Conservation (phyloP, 2,797 vertebrate genomes). For the Danio kyathit region DNA sequence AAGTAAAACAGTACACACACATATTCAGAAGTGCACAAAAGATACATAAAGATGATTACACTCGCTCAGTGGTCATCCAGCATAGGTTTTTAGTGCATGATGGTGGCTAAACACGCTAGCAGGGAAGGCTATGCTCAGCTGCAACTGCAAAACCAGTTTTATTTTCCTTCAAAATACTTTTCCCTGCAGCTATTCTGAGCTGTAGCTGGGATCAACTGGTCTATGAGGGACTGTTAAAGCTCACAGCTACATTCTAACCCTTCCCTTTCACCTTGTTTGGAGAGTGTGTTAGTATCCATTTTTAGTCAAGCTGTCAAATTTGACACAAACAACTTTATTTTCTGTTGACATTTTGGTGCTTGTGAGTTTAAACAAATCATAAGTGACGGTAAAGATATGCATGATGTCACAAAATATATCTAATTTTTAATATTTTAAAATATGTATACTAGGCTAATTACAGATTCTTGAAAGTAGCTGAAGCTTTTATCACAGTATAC, state of each 20-base stretch:
- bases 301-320: neutral
- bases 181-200: conserved; percentile 24
- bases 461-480: no score
- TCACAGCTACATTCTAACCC: conserved; percentile 1
- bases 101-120: neutral
- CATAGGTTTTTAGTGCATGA: neutral
- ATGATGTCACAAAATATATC: neutral
- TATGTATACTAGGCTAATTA: no score
- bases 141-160: conserved; percentile 4
- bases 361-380: neutral
- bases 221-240: conserved; percentile 17
- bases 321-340: neutral
- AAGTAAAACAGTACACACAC: conserved; percentile 39
- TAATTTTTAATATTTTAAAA: no score
- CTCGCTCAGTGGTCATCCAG: neutral
- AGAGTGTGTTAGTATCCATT: neutral
- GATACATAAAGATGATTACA: neutral
- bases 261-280: neutral
- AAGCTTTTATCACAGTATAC: no score
- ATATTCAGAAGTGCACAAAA: conserved; percentile 23
- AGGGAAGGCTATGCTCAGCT: neutral
- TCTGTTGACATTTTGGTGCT: neutral
- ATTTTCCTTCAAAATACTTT: conserved; percentile 23
- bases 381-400: neutral
- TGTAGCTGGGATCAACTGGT: conserved; percentile 10